Evolutionary conservation across 2,113 vertebrate species (phyloP).

Genomic region (Okapia johnstoni): DNA sequence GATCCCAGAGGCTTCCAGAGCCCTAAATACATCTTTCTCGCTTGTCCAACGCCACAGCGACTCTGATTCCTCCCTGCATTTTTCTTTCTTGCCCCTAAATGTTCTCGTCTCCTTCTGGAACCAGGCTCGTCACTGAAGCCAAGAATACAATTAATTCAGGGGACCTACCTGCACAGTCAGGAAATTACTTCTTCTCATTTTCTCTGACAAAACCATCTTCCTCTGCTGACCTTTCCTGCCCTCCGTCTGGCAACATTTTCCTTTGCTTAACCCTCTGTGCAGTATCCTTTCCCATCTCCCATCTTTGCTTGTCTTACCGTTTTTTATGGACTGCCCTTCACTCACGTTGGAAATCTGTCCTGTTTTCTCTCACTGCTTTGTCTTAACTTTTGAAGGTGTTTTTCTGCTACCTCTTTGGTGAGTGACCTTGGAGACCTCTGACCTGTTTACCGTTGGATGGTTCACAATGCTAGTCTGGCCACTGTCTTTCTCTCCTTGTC

Average conservation of each 20-base stretch:
- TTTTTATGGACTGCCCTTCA: neutral
- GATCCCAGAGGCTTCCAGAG: neutral
- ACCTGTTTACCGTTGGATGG: accelerated
- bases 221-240: conserved; percentile 61
- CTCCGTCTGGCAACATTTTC: neutral
- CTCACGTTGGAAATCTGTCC: accelerated
- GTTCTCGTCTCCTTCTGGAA: neutral
- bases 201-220: conserved; percentile 30
- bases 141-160: conserved; percentile 31
- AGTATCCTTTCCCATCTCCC: neutral
- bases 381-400: neutral
- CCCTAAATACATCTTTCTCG: accelerated
- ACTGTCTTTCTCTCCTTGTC: neutral
- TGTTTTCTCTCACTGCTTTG: neutral
- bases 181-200: conserved; percentile 52
- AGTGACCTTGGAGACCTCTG: no score
- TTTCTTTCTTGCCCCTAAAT: neutral
- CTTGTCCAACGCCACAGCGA: accelerated
- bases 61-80: neutral
- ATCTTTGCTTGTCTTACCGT: neutral
- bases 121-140: neutral
- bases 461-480: accelerated
- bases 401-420: neutral
- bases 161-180: conserved; percentile 9
- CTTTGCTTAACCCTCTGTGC: conserved; percentile 36